phyloP scores from a whole-genome alignment of 2,888 invertebrate species.

The Drosophila bunnanda region DNA sequence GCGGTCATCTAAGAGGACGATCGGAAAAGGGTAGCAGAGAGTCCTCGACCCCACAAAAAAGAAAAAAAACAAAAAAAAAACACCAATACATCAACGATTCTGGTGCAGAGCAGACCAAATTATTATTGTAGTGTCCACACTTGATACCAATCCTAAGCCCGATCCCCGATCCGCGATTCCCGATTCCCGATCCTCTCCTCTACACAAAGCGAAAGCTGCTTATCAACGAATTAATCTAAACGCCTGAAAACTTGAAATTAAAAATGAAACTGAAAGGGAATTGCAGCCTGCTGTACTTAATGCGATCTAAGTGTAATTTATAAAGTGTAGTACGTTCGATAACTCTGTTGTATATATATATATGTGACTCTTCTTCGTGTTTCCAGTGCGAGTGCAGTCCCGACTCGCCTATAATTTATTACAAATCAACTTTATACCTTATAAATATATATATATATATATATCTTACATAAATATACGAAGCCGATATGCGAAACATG shows the following conservation, averaged over 20 bases:
- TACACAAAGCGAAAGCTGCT: slow-evolving; percentile 23
- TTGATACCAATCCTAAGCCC: neutral
- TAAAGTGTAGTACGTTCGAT: slow-evolving; percentile 31
- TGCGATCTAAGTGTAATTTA: slow-evolving; percentile 46
- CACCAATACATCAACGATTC: slow-evolving; percentile 28
- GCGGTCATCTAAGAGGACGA: slow-evolving; percentile 54
- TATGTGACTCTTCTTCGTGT: slow-evolving; percentile 65
- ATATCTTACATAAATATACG: slow-evolving; percentile 49
- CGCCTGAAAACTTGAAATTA: slow-evolving; percentile 22
- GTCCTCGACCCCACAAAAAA: neutral
- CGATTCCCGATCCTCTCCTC: neutral
- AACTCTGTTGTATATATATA: slow-evolving; percentile 67
- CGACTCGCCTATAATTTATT: slow-evolving; percentile 68
- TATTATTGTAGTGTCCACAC: slow-evolving; percentile 65
- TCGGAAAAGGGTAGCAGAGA: slow-evolving; percentile 4
- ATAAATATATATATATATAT: slow-evolving; percentile 23
- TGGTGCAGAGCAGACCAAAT: slow-evolving; percentile 72
- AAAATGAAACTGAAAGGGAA: slow-evolving; percentile 14
- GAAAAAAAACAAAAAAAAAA: neutral
- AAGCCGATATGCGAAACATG: slow-evolving; percentile 59
- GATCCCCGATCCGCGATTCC: neutral
- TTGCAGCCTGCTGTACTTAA: slow-evolving; percentile 62
- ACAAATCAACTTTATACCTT: slow-evolving; percentile 42
- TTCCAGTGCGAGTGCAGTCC: slow-evolving; percentile 58
- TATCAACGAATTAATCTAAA: slow-evolving; percentile 71